phyloP scores from a whole-genome alignment of 2,888 invertebrate species.

The Aproaerema taeniolella region DNA sequence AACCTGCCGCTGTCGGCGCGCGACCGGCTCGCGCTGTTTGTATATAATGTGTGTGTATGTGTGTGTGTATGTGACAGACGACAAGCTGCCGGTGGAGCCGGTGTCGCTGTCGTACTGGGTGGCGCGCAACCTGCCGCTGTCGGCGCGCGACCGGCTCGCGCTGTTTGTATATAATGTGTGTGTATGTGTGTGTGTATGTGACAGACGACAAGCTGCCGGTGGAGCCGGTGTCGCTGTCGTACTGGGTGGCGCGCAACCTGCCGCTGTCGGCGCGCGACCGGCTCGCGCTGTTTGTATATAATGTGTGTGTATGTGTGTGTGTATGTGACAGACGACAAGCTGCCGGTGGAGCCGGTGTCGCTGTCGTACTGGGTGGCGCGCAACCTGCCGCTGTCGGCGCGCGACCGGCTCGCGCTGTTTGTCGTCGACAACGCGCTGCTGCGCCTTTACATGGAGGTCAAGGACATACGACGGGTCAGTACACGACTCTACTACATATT shows the following conservation, averaged over 20 bases:
- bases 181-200: too few relatives aligned
- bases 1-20: conserved; percentile 55
- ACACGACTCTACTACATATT: too few relatives aligned
- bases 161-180: too few relatives aligned
- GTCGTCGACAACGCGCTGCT: conserved; percentile 53
- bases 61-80: conserved; percentile 47
- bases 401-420: conserved; percentile 57
- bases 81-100: conserved; percentile 52
- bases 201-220: conserved; percentile 49
- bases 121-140: conserved; percentile 60
- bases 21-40: conserved; percentile 56
- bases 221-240: conserved; percentile 62
- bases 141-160: conserved; percentile 49
- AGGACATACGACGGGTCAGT: conserved; percentile 38
- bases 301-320: too few relatives aligned
- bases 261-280: conserved; percentile 51
- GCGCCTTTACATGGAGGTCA: conserved; percentile 56
- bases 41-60: too few relatives aligned
- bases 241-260: conserved; percentile 68
- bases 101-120: conserved; percentile 69
- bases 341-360: conserved; percentile 58
- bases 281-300: conserved; percentile 50
- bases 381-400: conserved; percentile 52
- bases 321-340: too few relatives aligned
- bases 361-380: conserved; percentile 70